phyloP scores from a whole-genome alignment of 2,797 vertebrate species.

The Crocidura indochinensis region DNA sequence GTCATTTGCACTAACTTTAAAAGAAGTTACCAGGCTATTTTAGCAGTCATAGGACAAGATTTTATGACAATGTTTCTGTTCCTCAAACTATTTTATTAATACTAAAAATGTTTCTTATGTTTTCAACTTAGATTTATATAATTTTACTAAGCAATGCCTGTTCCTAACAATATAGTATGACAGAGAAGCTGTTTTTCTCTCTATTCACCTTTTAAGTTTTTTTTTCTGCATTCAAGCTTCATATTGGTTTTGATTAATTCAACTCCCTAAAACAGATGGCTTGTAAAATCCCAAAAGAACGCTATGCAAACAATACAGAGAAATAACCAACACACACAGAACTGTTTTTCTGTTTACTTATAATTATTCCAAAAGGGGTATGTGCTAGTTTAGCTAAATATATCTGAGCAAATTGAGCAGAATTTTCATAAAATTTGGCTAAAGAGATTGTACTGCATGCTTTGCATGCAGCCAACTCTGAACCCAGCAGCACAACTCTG shows the following conservation, averaged over 20 bases:
- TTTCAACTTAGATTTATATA: slow-evolving; percentile 6
- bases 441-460: too few relatives aligned
- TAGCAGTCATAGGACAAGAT: background rate
- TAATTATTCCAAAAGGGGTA: slow-evolving; percentile 45
- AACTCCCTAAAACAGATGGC: slow-evolving; percentile 48
- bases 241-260: slow-evolving; percentile 53
- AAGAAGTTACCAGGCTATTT: background rate
- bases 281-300: slow-evolving; percentile 66
- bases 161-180: slow-evolving; percentile 33
- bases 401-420: slow-evolving; percentile 5
- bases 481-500: too few relatives aligned
- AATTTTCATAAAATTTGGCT: slow-evolving; percentile 26
- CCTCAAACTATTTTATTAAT: slow-evolving; percentile 55
- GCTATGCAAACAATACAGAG: slow-evolving; percentile 35
- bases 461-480: too few relatives aligned
- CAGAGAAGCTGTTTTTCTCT: background rate
- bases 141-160: slow-evolving; percentile 28
- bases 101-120: background rate
- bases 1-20: background rate
- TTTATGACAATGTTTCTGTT: background rate
- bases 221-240: slow-evolving; percentile 51
- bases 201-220: slow-evolving; percentile 55
- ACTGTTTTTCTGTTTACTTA: slow-evolving; percentile 52
- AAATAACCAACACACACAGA: slow-evolving; percentile 27
- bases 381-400: slow-evolving; percentile 33